Evolutionary conservation across 2,797 vertebrate species (phyloP).

Genomic region (Fundulus diaphanus): DNA sequence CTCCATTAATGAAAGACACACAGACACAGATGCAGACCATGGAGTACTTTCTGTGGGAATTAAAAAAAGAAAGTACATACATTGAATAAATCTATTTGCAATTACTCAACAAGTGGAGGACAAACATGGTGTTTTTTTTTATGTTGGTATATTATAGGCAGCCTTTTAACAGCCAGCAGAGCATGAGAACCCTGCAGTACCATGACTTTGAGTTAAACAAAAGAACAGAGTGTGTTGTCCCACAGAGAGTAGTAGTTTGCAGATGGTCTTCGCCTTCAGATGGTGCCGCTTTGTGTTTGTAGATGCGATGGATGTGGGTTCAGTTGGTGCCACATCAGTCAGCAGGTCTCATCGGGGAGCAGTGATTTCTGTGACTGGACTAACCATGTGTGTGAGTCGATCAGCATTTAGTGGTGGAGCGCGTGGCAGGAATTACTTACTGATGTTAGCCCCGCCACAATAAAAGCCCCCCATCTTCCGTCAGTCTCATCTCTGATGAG

Average conservation of each 20-base stretch:
- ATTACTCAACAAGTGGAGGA: neutral
- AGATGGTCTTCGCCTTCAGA: neutral
- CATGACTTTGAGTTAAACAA: neutral
- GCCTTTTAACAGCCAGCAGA: neutral
- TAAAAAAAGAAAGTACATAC: neutral
- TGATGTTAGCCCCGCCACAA: conserved; percentile 48
- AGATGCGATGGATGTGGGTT: conserved; percentile 22
- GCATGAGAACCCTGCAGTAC: neutral
- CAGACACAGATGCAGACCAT: neutral
- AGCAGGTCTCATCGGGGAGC: conserved; percentile 15
- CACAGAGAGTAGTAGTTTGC: neutral
- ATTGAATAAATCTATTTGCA: neutral
- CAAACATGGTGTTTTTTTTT: neutral
- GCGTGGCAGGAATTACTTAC: conserved; percentile 42
- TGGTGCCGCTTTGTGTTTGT: neutral
- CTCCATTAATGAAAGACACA: neutral
- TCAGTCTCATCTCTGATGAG: conserved; percentile 1
- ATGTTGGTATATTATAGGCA: neutral
- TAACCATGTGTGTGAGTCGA: neutral
- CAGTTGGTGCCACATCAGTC: conserved; percentile 7
- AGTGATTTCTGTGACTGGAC: conserved; percentile 4
- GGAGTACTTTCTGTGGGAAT: neutral
- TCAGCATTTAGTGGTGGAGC: conserved; percentile 8
- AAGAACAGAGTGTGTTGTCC: neutral
- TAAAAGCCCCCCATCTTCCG: conserved; percentile 27